Percentiles rank a stretch among this genome's conserved stretches.
These are phyloP conservation scores for Gymnoscelis rufifasciata DNA, from an alignment of 2,888 invertebrate species.

Conservation along the genomic window DNA sequence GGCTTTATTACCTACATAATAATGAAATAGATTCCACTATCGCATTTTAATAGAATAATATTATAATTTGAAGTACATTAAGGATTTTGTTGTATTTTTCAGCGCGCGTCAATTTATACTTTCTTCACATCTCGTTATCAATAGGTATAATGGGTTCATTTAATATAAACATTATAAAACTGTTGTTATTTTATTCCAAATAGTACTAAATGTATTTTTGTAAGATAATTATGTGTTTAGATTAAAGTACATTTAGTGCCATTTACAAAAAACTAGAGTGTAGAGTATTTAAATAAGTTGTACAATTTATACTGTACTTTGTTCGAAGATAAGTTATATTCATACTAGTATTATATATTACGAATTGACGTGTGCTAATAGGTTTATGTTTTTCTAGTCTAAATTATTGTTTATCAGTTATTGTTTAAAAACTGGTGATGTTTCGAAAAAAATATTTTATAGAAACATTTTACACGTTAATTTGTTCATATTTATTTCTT, in stretches of 20 bases:
- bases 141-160: no score
- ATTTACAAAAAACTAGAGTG: not conserved
- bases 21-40: conserved; percentile 12
- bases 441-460: conserved; percentile 7
- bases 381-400: conserved; percentile 27
- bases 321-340: no score
- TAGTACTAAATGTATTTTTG: no score
- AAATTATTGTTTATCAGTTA: conserved; percentile 22
- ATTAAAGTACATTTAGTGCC: no score
- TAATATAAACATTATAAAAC: no score
- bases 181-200: no score
- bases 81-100: conserved; percentile 20
- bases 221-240: no score
- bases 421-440: conserved; percentile 14
- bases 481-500: conserved; percentile 12
- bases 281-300: not conserved
- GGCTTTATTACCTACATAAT: not conserved
- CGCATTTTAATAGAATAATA: conserved; percentile 16
- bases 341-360: not conserved
- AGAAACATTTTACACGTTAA: not conserved
- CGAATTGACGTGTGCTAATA: conserved; percentile 1
- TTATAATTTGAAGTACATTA: conserved; percentile 18
- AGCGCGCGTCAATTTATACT: conserved; percentile 5
- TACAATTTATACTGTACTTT: no score
- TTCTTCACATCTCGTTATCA: no score